Evolutionary conservation across 2,888 invertebrate species (phyloP), one percentile per base, ranked within the genome.

Genomic region (Agrochola lychnidis): DNA sequence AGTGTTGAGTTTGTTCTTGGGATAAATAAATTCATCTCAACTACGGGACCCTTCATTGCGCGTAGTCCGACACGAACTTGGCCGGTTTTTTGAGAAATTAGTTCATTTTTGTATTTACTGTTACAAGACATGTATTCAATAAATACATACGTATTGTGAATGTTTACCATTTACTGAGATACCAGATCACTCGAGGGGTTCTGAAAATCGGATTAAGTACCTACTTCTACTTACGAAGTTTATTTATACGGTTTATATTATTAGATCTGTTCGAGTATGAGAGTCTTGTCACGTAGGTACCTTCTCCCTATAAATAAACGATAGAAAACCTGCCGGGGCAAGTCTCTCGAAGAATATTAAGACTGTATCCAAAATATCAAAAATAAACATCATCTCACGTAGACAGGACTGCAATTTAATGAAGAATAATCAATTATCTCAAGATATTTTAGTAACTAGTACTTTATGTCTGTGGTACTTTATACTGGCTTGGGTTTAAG

Each of bases 271-370:
- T 75, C 79, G 73, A 70, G 79, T 82, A 85, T 83, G 86, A 81
- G 82, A 89, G 87, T 88, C 88, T 76, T 69, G 81, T 88, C 89
- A 91, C 91, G 90, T 91, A 85, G 79, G 78, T 79, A 67, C 63
- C 69, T 76, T 73, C 75, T 71, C 73, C 80, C 82, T 87, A 84
- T 81, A 87, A 84, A 85, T 86, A 87, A 79, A 87, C 68, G 42
- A 86, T 62, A 78, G 72, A 57, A 79, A 79, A 78, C 78, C 68
- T 75, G 70, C 67, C 56, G 36, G 48, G 12, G 53, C 68, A 70
- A 70, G 25, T 67, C 61, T 63, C 64, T 66, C 57, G 53, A 63
- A 70, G 67, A 70, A 72, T 72, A 64, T 67, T 57, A 72, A 66
- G 71, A 45, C 70, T 57, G 57, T 71, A 71, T 70, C 73, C 48